Conservation (phyloP, 2,797 vertebrate species). For the Esox lucius region DNA sequence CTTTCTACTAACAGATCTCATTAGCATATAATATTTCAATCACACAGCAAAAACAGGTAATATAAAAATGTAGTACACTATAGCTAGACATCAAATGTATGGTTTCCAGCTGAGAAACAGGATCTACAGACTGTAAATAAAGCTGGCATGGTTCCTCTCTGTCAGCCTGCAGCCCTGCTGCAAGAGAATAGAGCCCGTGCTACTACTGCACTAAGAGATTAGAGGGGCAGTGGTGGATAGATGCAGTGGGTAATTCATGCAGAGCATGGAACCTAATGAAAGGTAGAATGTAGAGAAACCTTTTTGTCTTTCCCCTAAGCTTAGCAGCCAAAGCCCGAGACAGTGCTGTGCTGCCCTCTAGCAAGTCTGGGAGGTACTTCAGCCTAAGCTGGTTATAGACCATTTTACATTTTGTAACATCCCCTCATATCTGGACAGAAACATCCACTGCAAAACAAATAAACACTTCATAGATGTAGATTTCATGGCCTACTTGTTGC, state of each 20-base stretch:
- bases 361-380: conserved; percentile 71
- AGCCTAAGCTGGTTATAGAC: conserved; percentile 13
- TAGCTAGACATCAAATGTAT: background rate
- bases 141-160: conserved; percentile 34
- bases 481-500: conserved; percentile 26
- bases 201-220: conserved; percentile 51
- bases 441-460: conserved; percentile 19
- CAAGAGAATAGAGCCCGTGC: conserved; percentile 53
- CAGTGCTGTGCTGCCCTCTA: conserved; percentile 75
- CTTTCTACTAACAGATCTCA: no score
- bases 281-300: conserved; percentile 67
- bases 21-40: conserved; percentile 49
- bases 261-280: conserved; percentile 73
- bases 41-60: conserved; percentile 35
- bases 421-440: conserved; percentile 32
- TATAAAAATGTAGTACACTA: background rate
- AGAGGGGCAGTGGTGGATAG: conserved; percentile 68
- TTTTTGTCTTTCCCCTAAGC: conserved; percentile 30
- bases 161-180: conserved; percentile 52
- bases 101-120: background rate
- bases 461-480: conserved; percentile 5
- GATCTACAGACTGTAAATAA: background rate
- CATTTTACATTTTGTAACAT: conserved; percentile 26
- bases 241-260: conserved; percentile 72
- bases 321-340: conserved; percentile 33